These are phyloP conservation scores for Eupithecia pulchellata DNA, from an alignment of 2,888 invertebrate species.

Conservation along the genomic window DNA sequence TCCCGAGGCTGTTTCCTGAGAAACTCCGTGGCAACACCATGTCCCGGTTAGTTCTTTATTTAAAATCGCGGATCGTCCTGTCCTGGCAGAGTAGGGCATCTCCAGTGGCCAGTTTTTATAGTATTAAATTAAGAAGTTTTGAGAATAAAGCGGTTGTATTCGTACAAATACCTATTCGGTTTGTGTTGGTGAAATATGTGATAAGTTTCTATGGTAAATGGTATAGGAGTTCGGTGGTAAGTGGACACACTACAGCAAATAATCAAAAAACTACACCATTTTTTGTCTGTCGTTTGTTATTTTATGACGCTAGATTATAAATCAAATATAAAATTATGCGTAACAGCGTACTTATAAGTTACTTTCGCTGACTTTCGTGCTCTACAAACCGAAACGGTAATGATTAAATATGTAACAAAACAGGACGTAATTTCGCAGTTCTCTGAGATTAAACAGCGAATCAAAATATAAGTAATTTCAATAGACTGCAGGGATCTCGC, in stretches of 20 bases:
- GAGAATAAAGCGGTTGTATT: constrained; percentile 7
- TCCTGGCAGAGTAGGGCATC: constrained; percentile 30
- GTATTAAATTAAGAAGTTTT: constrained; percentile 25
- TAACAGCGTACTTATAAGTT: background rate
- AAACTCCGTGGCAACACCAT: constrained; percentile 58
- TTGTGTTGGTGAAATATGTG: constrained; percentile 31
- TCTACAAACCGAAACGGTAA: constrained; percentile 26
- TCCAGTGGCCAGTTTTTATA: constrained; percentile 30
- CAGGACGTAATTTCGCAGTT: background rate
- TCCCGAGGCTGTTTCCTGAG: constrained; percentile 59
- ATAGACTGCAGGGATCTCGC: too few species aligned
- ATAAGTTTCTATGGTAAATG: constrained; percentile 14
- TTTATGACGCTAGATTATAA: background rate
- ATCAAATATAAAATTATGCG: background rate
- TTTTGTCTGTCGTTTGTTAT: background rate
- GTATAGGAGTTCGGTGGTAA: background rate
- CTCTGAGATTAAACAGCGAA: background rate
- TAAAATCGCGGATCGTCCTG: constrained; percentile 41
- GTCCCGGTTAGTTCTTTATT: constrained; percentile 76
- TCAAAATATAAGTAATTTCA: too few species aligned
- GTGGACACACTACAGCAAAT: background rate
- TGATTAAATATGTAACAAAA: background rate
- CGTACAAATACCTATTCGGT: constrained; percentile 3
- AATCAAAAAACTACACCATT: background rate
- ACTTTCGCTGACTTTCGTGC: constrained; percentile 28